These are phyloP conservation scores for Loxodonta africana DNA, from an alignment of 2,113 vertebrate genomes.

Conservation along the genomic window DNA sequence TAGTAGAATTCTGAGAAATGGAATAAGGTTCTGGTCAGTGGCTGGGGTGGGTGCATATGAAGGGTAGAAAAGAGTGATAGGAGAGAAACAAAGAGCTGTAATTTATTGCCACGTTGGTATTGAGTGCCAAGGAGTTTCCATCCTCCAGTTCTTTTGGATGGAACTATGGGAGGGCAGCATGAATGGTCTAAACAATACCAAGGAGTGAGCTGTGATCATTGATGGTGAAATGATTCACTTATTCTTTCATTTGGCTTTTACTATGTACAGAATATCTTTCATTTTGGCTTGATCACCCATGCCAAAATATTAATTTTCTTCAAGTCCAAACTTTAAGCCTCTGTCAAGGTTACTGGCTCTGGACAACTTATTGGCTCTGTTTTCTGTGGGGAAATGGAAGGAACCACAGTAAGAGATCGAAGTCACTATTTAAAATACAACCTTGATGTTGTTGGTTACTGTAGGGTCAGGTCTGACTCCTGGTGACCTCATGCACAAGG, in stretches of 20 bases:
- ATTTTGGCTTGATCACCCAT: neutral
- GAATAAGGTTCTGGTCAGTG: neutral
- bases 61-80: neutral
- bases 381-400: neutral
- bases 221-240: neutral
- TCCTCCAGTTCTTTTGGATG: neutral
- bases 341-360: neutral
- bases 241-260: neutral
- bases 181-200: neutral
- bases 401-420: neutral
- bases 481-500: too few relatives aligned
- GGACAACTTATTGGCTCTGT: neutral
- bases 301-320: neutral
- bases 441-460: neutral
- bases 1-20: constrained; percentile 23
- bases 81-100: neutral
- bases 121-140: neutral
- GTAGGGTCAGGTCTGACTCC: neutral
- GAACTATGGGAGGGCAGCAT: too few relatives aligned
- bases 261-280: neutral
- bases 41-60: neutral
- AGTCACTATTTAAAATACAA: neutral
- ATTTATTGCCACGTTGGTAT: neutral
- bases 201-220: neutral
- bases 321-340: neutral